These are phyloP conservation scores for Sphyrna mokarran DNA, from an alignment of 2,113 vertebrate species.

Conservation along the genomic window DNA sequence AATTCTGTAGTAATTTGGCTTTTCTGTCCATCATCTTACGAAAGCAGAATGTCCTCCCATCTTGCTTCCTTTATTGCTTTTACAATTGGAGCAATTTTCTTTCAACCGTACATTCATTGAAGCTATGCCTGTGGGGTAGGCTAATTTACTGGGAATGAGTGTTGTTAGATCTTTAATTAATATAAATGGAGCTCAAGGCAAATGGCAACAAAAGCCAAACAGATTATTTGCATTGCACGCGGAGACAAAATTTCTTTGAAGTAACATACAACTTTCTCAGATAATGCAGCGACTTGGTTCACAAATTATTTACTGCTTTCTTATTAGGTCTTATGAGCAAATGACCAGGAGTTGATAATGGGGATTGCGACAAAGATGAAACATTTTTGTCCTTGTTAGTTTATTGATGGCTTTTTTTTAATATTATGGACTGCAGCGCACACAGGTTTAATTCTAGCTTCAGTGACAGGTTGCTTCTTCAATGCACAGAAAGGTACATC, in stretches of 20 bases:
- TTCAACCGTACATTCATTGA: background rate
- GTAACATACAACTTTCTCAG: background rate
- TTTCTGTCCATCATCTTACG: background rate
- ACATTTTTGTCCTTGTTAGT: background rate
- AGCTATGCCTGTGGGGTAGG: background rate
- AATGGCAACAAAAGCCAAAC: background rate
- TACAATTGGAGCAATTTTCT: background rate
- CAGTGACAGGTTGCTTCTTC: background rate
- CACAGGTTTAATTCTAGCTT: background rate
- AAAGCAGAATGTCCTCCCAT: background rate
- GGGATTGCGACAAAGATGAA: background rate
- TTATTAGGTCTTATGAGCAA: background rate
- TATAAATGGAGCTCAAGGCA: background rate
- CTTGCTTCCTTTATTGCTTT: background rate
- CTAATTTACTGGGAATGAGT: background rate
- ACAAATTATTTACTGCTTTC: background rate
- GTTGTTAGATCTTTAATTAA: constrained; percentile 15
- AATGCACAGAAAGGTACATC: background rate
- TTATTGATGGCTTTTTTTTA: background rate
- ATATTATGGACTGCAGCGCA: background rate
- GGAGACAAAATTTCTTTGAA: constrained; percentile 1
- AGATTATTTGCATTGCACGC: background rate
- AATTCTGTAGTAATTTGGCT: background rate
- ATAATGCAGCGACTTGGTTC: background rate
- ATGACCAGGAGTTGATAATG: background rate